A percentile compares a stretch with the other conserved stretches of the same genome.
phyloP scores from a whole-genome alignment of 2,113 vertebrate species.

The Blennius ocellaris region DNA sequence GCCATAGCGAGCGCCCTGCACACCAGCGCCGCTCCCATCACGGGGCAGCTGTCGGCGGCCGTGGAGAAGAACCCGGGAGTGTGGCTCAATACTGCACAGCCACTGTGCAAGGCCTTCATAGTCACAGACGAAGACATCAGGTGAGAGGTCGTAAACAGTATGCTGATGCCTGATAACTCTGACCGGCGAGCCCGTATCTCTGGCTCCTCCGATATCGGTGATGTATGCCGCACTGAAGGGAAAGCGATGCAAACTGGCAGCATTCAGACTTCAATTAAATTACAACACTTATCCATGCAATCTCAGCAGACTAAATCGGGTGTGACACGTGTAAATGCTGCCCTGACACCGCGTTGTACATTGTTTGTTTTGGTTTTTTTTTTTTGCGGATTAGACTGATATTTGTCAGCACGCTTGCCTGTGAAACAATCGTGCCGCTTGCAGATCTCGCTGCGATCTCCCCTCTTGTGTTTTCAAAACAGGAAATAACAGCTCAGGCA shows the following conservation, averaged over 20 bases:
- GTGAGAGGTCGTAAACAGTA: conserved; percentile 67
- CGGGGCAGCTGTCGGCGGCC: conserved; percentile 94
- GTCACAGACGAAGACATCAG: conserved; percentile 99
- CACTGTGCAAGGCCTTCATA: conserved; percentile 97
- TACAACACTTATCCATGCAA: no score
- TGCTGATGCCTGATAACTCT: no score
- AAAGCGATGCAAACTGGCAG: no score
- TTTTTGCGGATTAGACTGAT: no score
- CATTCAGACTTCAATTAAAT: no score
- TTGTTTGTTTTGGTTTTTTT: no score
- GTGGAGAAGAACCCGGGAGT: conserved; percentile 99
- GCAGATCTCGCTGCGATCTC: not conserved
- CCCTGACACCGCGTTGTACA: no score
- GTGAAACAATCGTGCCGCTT: not conserved
- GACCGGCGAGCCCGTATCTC: no score
- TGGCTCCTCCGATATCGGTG: no score
- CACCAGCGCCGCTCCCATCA: conserved; percentile 96
- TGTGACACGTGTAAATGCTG: no score
- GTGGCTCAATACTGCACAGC: conserved; percentile 97
- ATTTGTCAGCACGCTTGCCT: not conserved
- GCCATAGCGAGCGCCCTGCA: conserved; percentile 97
- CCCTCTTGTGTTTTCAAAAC: not conserved
- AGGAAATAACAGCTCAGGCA: conserved; percentile 6
- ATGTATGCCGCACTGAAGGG: no score
- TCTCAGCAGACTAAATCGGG: no score